These are phyloP conservation scores for Cottus gobio DNA, from an alignment of 2,113 vertebrate species.

Conservation along the genomic window DNA sequence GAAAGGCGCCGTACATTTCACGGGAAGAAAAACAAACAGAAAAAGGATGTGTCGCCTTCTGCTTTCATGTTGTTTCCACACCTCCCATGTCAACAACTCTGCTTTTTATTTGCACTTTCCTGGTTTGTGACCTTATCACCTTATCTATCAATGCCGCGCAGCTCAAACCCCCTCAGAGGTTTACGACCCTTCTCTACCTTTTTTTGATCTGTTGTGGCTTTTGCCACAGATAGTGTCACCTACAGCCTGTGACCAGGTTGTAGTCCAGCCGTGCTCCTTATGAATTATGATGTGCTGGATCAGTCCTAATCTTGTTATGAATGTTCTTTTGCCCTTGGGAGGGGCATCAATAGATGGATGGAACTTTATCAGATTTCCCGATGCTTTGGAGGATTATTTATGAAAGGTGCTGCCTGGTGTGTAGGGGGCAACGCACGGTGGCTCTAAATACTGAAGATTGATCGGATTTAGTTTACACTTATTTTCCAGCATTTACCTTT, in stretches of 20 bases:
- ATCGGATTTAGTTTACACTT: conserved; percentile 32
- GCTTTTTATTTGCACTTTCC: not conserved
- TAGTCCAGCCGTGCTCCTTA: conserved; percentile 58
- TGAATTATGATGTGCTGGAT: conserved; percentile 81
- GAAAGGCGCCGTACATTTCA: conserved; percentile 6
- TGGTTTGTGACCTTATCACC: not conserved
- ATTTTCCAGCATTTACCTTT: conserved; percentile 20
- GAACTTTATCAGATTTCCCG: conserved; percentile 81
- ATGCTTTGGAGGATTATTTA: conserved; percentile 73
- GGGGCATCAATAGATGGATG: conserved; percentile 68
- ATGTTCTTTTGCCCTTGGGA: conserved; percentile 82
- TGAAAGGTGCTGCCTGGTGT: conserved; percentile 64
- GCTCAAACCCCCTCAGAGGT: conserved; percentile 10
- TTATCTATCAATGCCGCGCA: conserved; percentile 8
- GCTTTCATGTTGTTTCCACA: conserved; percentile 7
- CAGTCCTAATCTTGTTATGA: conserved; percentile 83
- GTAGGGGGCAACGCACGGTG: conserved; percentile 20
- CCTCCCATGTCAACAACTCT: conserved; percentile 2
- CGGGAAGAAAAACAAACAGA: conserved; percentile 16
- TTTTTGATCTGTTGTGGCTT: conserved; percentile 21
- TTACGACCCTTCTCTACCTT: conserved; percentile 29
- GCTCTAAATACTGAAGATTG: conserved; percentile 29
- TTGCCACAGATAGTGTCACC: conserved; percentile 73
- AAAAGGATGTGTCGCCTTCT: conserved; percentile 2
- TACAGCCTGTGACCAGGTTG: conserved; percentile 66